A percentile compares a stretch with the other conserved stretches of the same genome.
Conservation (phyloP, 2,797 vertebrate genomes). For the Gorsachius magnificus region DNA sequence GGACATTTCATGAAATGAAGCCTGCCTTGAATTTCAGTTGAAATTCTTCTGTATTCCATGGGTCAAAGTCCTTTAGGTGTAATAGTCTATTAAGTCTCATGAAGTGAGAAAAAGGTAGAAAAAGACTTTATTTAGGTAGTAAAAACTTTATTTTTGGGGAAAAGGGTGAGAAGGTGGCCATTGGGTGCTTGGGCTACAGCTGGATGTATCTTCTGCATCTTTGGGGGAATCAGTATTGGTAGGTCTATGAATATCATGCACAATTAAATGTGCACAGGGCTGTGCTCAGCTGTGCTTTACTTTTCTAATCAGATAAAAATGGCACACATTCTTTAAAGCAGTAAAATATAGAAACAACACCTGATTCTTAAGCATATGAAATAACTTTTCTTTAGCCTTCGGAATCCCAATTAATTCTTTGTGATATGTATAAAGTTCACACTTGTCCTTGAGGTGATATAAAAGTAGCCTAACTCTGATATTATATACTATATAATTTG, state of each 20-base stretch:
- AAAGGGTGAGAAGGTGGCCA: background rate
- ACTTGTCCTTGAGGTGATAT: background rate
- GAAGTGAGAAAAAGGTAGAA: background rate
- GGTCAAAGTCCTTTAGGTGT: background rate
- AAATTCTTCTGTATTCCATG: background rate
- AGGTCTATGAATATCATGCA: background rate
- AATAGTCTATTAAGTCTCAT: background rate
- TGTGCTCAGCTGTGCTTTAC: background rate
- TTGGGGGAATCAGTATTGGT: background rate
- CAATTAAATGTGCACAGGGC: background rate
- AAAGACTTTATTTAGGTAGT: background rate
- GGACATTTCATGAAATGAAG: background rate
- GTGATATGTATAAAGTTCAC: background rate
- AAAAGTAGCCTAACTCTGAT: background rate
- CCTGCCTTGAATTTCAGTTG: background rate
- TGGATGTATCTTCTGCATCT: background rate
- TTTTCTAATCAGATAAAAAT: background rate
- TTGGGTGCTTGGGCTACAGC: background rate
- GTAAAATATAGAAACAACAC: background rate
- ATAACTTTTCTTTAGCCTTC: background rate
- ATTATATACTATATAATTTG: background rate
- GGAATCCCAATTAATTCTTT: background rate
- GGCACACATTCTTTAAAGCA: background rate
- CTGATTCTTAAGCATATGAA: background rate
- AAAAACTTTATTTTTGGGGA: no score